These are phyloP conservation scores for Phoebastria nigripes DNA, from an alignment of 2,797 vertebrate genomes.

Conservation along the genomic window DNA sequence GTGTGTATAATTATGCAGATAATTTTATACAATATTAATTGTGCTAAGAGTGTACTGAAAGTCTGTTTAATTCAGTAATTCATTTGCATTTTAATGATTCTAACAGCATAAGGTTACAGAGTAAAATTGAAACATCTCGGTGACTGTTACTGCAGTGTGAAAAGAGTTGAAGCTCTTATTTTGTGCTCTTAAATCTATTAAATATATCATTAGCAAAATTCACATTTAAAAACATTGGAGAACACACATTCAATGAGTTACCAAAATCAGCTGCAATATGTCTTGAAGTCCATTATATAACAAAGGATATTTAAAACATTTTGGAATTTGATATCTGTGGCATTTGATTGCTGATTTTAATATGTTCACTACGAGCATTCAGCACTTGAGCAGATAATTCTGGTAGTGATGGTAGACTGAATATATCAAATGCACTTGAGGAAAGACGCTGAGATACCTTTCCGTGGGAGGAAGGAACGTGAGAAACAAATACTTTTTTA, in stretches of 20 bases:
- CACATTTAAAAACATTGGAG: not conserved
- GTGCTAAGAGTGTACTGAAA: constrained; percentile 69
- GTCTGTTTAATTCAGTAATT: constrained; percentile 74
- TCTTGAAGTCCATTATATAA: not conserved
- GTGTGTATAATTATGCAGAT: constrained; percentile 70
- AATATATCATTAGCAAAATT: constrained; percentile 26
- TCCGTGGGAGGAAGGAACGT: not conserved
- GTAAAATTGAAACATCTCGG: constrained; percentile 69
- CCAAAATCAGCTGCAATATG: not conserved
- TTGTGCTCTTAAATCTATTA: constrained; percentile 34
- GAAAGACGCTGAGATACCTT: not conserved
- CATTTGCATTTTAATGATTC: constrained; percentile 77
- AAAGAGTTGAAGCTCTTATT: constrained; percentile 50
- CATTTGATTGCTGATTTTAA: not conserved
- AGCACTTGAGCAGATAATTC: not conserved
- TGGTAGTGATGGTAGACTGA: not conserved
- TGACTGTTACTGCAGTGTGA: constrained; percentile 46
- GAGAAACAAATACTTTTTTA: not conserved
- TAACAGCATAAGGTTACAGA: constrained; percentile 67
- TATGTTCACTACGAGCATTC: not conserved
- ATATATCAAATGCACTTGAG: not conserved
- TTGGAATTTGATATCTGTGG: not conserved
- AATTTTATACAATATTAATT: constrained; percentile 79
- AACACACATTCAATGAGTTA: not conserved
- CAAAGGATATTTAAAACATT: not conserved